Conservation (phyloP, 2,888 invertebrate species). For the Lydus trimaculatus region DNA sequence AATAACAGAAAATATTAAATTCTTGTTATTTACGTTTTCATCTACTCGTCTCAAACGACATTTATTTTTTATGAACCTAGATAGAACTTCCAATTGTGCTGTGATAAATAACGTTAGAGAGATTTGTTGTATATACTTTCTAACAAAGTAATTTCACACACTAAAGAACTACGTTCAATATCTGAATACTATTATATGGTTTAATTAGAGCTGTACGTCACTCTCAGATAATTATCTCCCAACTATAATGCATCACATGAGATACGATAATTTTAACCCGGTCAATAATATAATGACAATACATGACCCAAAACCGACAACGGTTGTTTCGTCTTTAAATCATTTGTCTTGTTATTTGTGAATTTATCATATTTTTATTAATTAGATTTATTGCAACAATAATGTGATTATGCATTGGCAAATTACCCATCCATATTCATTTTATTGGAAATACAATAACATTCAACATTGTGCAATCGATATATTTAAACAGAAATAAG, state of each 20-base stretch:
- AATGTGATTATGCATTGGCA: not conserved
- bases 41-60: no score
- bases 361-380: constrained; percentile 1
- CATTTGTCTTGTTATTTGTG: not conserved
- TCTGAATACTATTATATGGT: constrained; percentile 25
- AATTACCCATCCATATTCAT: not conserved
- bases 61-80: no score
- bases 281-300: constrained; percentile 5
- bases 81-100: no score
- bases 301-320: not conserved
- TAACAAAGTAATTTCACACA: constrained; percentile 27
- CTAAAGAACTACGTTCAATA: constrained; percentile 21
- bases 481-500: not conserved
- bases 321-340: not conserved
- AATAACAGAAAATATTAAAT: no score
- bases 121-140: no score
- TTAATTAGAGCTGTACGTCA: constrained; percentile 29
- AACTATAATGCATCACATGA: constrained; percentile 24
- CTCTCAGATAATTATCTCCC: constrained; percentile 4
- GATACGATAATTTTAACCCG: constrained; percentile 18
- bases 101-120: no score
- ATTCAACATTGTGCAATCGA: not conserved
- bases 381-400: not conserved
- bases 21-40: no score
- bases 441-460: not conserved